Evolutionary conservation across 2,888 invertebrate species (phyloP), one percentile per base, ranked within the genome.

Genomic region (Hoplodrina blanda): DNA sequence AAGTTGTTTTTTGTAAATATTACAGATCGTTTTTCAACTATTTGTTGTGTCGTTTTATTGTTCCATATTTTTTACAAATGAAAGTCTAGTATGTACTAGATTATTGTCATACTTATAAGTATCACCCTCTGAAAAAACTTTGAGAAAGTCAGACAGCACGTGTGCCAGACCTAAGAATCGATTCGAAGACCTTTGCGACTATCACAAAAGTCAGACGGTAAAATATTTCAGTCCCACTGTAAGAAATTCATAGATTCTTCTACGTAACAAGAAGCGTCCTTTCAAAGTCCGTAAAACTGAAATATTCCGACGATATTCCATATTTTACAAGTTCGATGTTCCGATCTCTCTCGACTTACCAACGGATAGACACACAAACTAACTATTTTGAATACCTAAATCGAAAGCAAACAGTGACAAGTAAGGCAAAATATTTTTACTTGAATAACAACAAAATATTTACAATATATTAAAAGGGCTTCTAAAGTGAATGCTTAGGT

Each of bases 311-410:
- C 81, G 65, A 72, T 70, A 72, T 78, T 69, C 62, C 66, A 78
- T 81, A 81, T 74, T 78, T 82, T 75, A 83, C 53, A 81, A 78
- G 59, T 69, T 69, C 56, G 19, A 52, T 72, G 54, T 62, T 71
- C 60, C 52, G 62, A 81, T 62, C 55, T 67, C 53, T 76, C 69
- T 44, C 63, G 65, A 74, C 76, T 69, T 65, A 70, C 57, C 64
- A 69, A 65, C 67, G 61, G 70, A 66, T 76, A 76, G 84, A 61
- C 56, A 76, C n/a, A 74, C 55, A 71, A 79, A 71, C 71, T 72
- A 60, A 69, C 71, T 72, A 60, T 79, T 81, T 73, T 79, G 66
- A 75, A 78, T 82, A 46, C 46, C 46, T 46, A 73, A 62, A 79
- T 60, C 19, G 69, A 72, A 72, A 62, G 71, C 69, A 50, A 72